Evolutionary conservation across 2,797 vertebrate species (phyloP).

Genomic region (Delichon dasypus): DNA sequence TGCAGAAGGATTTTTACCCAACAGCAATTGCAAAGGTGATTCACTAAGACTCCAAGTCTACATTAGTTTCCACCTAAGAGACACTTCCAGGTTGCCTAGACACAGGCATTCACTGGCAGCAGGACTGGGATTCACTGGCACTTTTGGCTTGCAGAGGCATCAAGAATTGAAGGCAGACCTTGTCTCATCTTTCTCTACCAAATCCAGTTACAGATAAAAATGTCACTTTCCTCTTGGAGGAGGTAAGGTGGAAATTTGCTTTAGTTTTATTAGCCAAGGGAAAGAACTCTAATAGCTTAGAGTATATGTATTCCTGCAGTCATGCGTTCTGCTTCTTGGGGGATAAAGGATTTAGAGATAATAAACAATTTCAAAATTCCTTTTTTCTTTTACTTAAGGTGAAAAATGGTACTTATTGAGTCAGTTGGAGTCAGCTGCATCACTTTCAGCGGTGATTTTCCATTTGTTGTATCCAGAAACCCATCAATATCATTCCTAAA

Average conservation of each 20-base stretch:
- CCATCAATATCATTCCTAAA: neutral
- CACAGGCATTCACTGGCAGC: neutral
- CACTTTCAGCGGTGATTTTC: neutral
- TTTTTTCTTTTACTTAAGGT: conserved; percentile 9
- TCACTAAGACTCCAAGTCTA: neutral
- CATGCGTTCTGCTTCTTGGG: neutral
- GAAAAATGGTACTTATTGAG: neutral
- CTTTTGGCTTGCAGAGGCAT: neutral
- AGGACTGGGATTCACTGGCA: neutral
- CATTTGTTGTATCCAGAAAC: neutral
- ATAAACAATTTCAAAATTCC: conserved; percentile 1
- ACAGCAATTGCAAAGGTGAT: neutral
- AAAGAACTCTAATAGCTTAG: neutral
- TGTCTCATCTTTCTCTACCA: neutral
- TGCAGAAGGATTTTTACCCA: neutral
- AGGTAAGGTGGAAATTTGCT: neutral
- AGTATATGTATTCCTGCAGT: neutral
- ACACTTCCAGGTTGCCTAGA: neutral
- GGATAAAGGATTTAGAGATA: neutral
- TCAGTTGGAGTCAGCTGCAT: neutral
- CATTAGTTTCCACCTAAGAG: rapidly evolving
- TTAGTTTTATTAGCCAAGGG: neutral
- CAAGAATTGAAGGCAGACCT: neutral
- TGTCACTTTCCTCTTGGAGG: neutral
- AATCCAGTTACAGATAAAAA: neutral